These are phyloP conservation scores for Meganola albula DNA, from an alignment of 2,888 invertebrate species.

Conservation along the genomic window DNA sequence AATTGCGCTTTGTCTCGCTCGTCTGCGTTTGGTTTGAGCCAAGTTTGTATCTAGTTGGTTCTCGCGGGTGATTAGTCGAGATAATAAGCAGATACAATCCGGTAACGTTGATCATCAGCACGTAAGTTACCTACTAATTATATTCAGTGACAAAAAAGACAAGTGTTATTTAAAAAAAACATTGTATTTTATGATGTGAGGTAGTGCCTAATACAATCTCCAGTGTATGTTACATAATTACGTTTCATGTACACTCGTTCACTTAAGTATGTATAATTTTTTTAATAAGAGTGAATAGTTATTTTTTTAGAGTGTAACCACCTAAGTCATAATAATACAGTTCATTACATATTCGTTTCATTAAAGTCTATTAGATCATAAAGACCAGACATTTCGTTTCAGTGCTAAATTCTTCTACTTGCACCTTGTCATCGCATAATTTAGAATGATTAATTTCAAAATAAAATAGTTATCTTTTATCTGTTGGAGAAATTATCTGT, in stretches of 20 bases:
- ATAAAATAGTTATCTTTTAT: too few relatives aligned
- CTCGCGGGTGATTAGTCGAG: conserved; percentile 55
- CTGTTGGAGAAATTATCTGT: too few relatives aligned
- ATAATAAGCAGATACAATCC: conserved; percentile 44
- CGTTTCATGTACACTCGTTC: neutral
- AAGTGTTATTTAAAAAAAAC: conserved; percentile 14
- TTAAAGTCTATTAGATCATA: too few relatives aligned
- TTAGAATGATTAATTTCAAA: too few relatives aligned
- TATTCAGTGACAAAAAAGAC: conserved; percentile 13
- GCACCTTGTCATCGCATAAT: too few relatives aligned
- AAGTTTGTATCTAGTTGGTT: conserved; percentile 43
- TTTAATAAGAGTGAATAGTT: too few relatives aligned
- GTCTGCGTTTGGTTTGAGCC: conserved; percentile 31
- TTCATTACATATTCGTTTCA: too few relatives aligned
- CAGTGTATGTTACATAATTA: neutral
- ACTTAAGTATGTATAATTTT: too few relatives aligned
- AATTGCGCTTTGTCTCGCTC: conserved; percentile 49
- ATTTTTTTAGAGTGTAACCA: too few relatives aligned
- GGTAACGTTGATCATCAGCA: conserved; percentile 52
- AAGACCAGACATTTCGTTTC: too few relatives aligned
- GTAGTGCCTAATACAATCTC: neutral
- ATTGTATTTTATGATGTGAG: neutral
- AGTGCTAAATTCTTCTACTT: too few relatives aligned
- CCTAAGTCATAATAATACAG: too few relatives aligned
- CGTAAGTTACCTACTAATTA: conserved; percentile 50